Base-by-base conservation (phyloP, 2,113 vertebrate species). In the Stomatorhinus ivindoensis region DNA sequence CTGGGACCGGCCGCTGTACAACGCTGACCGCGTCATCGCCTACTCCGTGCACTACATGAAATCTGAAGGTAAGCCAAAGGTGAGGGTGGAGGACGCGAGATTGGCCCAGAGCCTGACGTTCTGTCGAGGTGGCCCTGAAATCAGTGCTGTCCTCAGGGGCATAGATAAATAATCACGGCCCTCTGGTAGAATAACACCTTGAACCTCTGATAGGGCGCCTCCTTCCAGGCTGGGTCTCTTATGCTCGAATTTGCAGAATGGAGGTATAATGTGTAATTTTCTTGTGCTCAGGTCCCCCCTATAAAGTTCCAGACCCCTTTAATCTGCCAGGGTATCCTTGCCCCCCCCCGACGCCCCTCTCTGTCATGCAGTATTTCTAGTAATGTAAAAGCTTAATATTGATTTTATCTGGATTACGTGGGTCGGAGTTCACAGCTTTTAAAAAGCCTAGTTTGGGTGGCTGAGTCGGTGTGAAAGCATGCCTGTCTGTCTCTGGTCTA, bases 21-120 rank as follows among this genome's bases (percentile, higher is more conserved):
- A 99, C 69, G 96, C 98, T 0, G 96, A 99, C 93, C 99, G 97
- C 96, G 98, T 99, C 90, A 99, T 99, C 6, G 98, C 98, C 15
- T 99, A 99, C 93, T 99, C 98, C 0, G 97, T 99, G 89, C 98
- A 99, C 93, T 99, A 99, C 94, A 99, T 97, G 97, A 99, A 98
- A 91, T 97, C 98, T 80, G 98, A 99, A 98, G 98, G 98, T 99
- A 92, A 95, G 94, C 69, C 24, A 50, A 76, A 89, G 3, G 82
- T 3, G 10, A 51, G 6, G 73, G 31, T 87, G 15, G 27, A 87
- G 44, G 27, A 24, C 24, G 1, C 3, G 10, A 80, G 35, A 80
- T 31, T 31, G 24, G 11, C 11, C 50, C 35, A 8, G 82, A 35
- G 50, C 13, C n/a, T 53, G 27, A 27, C 13, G 3, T 35, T 10